phyloP scores from a whole-genome alignment of 2,888 invertebrate species.

The Drosophila atroscutellata region DNA sequence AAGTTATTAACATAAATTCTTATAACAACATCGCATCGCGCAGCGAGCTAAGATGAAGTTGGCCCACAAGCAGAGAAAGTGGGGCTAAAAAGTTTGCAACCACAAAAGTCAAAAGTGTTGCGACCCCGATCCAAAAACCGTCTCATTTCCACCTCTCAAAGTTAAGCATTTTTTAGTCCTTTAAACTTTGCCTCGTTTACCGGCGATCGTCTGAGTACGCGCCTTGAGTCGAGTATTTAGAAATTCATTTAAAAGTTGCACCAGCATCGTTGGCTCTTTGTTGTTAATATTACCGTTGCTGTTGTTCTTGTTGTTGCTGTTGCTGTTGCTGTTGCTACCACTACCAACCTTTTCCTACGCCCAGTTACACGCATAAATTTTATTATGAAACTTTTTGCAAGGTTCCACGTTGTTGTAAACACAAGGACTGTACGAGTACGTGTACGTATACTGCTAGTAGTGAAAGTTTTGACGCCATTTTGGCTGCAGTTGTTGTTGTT shows the following conservation, averaged over 20 bases:
- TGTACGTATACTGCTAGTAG: conserved; percentile 27
- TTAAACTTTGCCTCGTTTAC: conserved; percentile 73
- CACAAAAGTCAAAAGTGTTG: conserved; percentile 75
- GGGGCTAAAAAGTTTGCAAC: conserved; percentile 59
- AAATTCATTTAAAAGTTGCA: conserved; percentile 76
- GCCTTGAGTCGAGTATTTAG: conserved; percentile 72
- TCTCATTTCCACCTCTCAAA: conserved; percentile 47
- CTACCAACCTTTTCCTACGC: conserved; percentile 60
- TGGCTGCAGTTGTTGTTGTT: conserved; percentile 26
- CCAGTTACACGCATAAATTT: conserved; percentile 78
- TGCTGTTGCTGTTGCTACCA: conserved; percentile 27
- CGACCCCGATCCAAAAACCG: conserved; percentile 28
- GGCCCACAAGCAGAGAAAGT: conserved; percentile 8
- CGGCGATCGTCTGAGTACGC: conserved; percentile 70
- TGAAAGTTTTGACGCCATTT: conserved; percentile 61
- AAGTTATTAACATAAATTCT: conserved; percentile 80
- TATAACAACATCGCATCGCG: conserved; percentile 59
- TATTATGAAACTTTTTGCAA: conserved; percentile 73
- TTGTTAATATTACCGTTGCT: conserved; percentile 22
- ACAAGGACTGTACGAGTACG: conserved; percentile 29
- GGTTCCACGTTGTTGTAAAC: conserved; percentile 43
- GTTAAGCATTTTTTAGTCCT: conserved; percentile 52
- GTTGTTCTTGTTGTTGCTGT: conserved; percentile 12
- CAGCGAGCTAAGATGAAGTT: conserved; percentile 51
- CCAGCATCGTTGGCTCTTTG: conserved; percentile 24